Conservation (phyloP, 2,888 invertebrate species). For the Acleris emargana region DNA sequence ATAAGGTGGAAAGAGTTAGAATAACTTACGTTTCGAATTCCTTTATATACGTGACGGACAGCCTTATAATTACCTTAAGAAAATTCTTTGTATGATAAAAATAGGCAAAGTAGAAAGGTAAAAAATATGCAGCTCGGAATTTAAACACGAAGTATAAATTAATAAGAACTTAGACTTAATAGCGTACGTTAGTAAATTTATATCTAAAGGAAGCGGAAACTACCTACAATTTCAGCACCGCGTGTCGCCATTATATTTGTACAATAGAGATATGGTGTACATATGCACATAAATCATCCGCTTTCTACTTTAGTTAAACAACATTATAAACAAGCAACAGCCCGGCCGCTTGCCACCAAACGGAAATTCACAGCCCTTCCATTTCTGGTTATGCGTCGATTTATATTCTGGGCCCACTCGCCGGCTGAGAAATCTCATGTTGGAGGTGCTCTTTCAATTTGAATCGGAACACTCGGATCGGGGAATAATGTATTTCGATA, state of each 20-base stretch:
- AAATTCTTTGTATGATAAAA: slow-evolving; percentile 19
- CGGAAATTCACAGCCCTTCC: slow-evolving; percentile 80
- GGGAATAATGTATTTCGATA: slow-evolving; percentile 84
- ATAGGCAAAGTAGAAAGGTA: background rate
- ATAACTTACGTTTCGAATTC: slow-evolving; percentile 59
- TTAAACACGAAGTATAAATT: background rate
- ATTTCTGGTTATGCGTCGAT: slow-evolving; percentile 83
- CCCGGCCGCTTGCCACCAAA: slow-evolving; percentile 67
- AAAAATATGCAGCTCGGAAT: background rate
- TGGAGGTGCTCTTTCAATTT: slow-evolving; percentile 84
- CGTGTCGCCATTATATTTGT: background rate
- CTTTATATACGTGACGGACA: slow-evolving; percentile 42
- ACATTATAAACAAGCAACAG: slow-evolving; percentile 48
- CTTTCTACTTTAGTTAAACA: slow-evolving; percentile 43
- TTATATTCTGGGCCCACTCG: slow-evolving; percentile 83
- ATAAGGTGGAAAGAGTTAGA: slow-evolving; percentile 63
- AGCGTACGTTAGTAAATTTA: background rate
- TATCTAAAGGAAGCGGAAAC: background rate
- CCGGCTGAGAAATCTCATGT: slow-evolving; percentile 83
- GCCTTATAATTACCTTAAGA: slow-evolving; percentile 26
- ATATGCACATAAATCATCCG: slow-evolving; percentile 6
- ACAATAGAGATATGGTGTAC: background rate
- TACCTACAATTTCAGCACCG: background rate
- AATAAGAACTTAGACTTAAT: background rate
- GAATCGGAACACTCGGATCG: slow-evolving; percentile 84